Evolutionary conservation across 2,888 invertebrate species (phyloP), one percentile per base, ranked within the genome.

Genomic region (Acrocyrtus sp.): DNA sequence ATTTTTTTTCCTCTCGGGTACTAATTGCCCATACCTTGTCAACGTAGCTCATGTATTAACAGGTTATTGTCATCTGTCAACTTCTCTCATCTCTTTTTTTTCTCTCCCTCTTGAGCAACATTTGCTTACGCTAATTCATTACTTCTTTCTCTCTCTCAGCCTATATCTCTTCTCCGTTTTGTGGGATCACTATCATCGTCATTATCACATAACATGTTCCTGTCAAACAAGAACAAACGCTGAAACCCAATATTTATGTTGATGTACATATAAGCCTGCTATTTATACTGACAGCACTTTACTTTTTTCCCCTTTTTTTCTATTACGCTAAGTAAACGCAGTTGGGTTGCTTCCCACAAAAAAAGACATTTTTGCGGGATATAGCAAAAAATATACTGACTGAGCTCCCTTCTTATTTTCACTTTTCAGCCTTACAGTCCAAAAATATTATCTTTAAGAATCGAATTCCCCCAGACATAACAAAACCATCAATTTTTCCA

Each of bases 401-500:
- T n/a, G n/a, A n/a, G n/a, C n/a, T n/a, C n/a, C n/a, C n/a, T n/a
- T n/a, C n/a, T n/a, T n/a, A n/a, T n/a, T 34, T 34, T 34, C 12
- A 5, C 34, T 34, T 34, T 34, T 34, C 34, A 34, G 34, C 12
- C 12, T 34, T 34, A 5, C 34, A 8, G 5, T 12, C 34, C 2
- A 19, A 17, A 57, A 48, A 57, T 56, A 66, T 57, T 48, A 48
- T 57, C 56, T 51, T 51, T 51, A 43, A 67, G 43, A 66, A 43
- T 57, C 50, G 57, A 57, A 67, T 67, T 67, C 51, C 43, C 58
- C 50, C 39, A 58, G 58, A 39, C 58, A 58, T 24, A 48, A 51
- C 48, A 48, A 5, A 34, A 26, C 58, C 67, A 67, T 67, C 58
- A 67, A 67, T 67, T 58, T n/a, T 26, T 50, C 67, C 58, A 58